phyloP scores from a whole-genome alignment of 1,140 invertebrate species.

The Rhizoglyphus robini region DNA sequence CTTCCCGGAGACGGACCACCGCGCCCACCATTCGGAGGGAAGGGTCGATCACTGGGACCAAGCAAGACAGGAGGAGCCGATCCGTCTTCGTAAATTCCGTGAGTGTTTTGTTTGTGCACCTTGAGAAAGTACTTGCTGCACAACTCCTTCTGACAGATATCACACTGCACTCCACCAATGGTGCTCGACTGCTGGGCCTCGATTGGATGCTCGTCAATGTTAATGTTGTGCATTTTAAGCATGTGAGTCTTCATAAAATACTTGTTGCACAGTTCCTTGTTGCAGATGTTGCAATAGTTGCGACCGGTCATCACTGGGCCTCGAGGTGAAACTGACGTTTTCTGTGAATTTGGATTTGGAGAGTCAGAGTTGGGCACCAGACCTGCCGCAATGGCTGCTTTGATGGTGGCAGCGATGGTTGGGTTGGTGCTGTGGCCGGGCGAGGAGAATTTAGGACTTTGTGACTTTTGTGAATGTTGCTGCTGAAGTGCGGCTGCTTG shows the following conservation, averaged over 20 bases:
- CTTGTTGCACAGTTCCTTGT: slow-evolving; percentile 98
- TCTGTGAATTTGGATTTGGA: neutral
- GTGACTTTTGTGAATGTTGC: neutral
- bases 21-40: neutral
- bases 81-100: slow-evolving; percentile 53
- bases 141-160: slow-evolving; percentile 91
- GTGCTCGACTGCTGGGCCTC: slow-evolving; percentile 61
- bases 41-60: neutral
- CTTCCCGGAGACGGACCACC: neutral
- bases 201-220: slow-evolving; percentile 45
- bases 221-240: slow-evolving; percentile 97
- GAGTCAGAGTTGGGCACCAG: neutral
- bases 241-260: slow-evolving; percentile 99
- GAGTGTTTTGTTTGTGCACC: slow-evolving; percentile 94
- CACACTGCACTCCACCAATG: slow-evolving; percentile 81
- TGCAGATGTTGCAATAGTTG: slow-evolving; percentile 96
- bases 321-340: slow-evolving; percentile 21
- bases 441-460: neutral
- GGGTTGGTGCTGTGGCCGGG: slow-evolving; percentile 22
- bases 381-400: neutral
- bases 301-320: slow-evolving; percentile 36
- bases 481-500: neutral
- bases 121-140: slow-evolving; percentile 94
- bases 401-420: neutral
- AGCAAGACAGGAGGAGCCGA: neutral